Conservation (phyloP, 2,797 vertebrate species). For the Corythornis leucogaster region DNA sequence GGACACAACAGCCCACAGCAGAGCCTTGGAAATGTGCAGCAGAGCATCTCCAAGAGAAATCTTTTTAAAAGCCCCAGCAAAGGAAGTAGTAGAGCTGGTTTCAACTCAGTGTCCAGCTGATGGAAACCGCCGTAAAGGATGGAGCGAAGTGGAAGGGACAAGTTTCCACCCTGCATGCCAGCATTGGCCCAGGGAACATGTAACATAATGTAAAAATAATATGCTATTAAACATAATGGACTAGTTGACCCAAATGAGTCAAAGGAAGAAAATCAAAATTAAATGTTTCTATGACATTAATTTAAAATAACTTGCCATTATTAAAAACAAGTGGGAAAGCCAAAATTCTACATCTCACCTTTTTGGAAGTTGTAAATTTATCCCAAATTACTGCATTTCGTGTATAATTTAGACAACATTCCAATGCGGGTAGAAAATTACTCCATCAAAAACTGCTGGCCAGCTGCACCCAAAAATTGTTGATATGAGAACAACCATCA, state of each 20-base stretch:
- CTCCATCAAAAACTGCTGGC: background rate
- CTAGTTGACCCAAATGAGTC: constrained; percentile 55
- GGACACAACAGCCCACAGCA: background rate
- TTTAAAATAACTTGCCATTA: constrained; percentile 19
- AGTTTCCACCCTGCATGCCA: constrained; percentile 48
- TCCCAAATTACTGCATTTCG: background rate
- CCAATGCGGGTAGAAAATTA: background rate
- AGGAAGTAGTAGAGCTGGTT: background rate
- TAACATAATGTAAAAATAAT: constrained; percentile 67
- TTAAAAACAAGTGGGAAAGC: constrained; percentile 15
- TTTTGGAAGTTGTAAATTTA: constrained; percentile 25
- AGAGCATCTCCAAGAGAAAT: constrained; percentile 47
- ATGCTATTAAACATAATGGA: constrained; percentile 42
- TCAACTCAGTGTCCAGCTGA: background rate
- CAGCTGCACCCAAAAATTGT: background rate
- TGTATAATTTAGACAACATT: background rate
- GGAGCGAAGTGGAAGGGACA: constrained; percentile 42
- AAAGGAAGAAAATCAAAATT: constrained; percentile 57
- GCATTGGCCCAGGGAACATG: background rate
- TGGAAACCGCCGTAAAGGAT: constrained; percentile 12
- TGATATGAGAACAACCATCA: background rate
- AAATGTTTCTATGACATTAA: constrained; percentile 8
- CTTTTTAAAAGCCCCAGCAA: background rate
- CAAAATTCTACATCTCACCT: constrained; percentile 33
- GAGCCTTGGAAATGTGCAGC: constrained; percentile 24